Base-by-base conservation (phyloP, 2,113 vertebrate species). In the Gadus chalcogrammus region DNA sequence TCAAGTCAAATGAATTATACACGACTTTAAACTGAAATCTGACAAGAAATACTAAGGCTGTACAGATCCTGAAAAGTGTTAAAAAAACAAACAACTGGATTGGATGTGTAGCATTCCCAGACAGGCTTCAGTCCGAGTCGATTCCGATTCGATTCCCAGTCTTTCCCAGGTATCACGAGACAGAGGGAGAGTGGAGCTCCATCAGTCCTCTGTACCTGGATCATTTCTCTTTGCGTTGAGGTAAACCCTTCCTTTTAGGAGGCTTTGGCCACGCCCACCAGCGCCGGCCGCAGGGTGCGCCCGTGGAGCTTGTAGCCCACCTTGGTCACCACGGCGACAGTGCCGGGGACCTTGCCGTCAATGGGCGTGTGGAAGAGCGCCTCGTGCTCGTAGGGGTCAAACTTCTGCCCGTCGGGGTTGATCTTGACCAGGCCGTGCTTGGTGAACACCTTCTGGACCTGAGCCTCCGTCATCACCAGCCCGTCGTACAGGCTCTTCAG, bases 371-470 rank as follows among this genome's bases (percentile, higher is more conserved):
- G 96, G 88, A 98, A 98, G 74, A 99, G 72, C 0, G 97, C 97
- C 65, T 99, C 97, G 0, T 99, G 97, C 83, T 99, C 96, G 0
- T 99, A 98, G 0, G 97, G 97, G 81, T 99, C 93, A 0, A 99
- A 99, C 90, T 93, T 97, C 83, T 94, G 93, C 28, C 96, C 95
- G 0, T 92, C 78, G 0, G 97, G 97, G 85, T 97, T 88, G 67
- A 99, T 91, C 89, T 89, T 93, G 28, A 94, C 86, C 73, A 99
- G 82, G 65, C 96, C 96, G 0, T 99, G 95, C 81, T 99, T 99
- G 4, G 91, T 91, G 77, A 99, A 98, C 62, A 99, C 96, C 84
- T 99, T 99, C 70, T 99, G 97, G 70, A 99, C 94, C 88, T 99
- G 96, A 4, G 88, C 85, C 80, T 97, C 94, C 0, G 97, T 99